A percentile compares a stretch with the other conserved stretches of the same genome.
Evolutionary conservation across 2,797 vertebrate genomes (phyloP).

Genomic region (Girardinus metallicus): DNA sequence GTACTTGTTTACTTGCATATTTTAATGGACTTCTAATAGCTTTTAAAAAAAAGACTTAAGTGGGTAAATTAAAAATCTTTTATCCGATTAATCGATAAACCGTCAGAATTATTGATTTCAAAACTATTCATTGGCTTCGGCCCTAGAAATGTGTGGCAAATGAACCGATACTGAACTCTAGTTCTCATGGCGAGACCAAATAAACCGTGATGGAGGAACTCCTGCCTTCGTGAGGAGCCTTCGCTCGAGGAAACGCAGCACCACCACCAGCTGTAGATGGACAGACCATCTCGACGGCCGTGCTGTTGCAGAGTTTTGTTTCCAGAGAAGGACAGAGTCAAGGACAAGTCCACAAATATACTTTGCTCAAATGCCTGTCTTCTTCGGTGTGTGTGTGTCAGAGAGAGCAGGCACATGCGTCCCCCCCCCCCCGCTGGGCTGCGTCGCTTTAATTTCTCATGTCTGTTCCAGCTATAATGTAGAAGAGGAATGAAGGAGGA

Average conservation of each 20-base stretch:
- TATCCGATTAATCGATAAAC: no score
- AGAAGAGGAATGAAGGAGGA: neutral
- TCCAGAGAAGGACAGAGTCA: conserved; percentile 66
- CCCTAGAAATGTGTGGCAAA: neutral
- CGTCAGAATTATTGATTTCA: no score
- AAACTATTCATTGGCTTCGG: no score
- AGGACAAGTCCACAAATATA: conserved; percentile 50
- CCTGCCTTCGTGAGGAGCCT: conserved; percentile 15
- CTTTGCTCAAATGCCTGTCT: conserved; percentile 18
- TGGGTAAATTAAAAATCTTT: no score
- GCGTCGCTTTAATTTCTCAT: conserved; percentile 37
- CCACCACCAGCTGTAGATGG: conserved; percentile 39
- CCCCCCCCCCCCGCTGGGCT: no score
- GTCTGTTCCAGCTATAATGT: conserved; percentile 19
- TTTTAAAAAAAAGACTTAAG: no score
- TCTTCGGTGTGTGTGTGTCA: neutral
- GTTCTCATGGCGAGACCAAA: conserved; percentile 7
- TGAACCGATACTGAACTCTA: neutral
- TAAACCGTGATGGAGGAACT: conserved; percentile 16
- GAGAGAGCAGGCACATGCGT: neutral
- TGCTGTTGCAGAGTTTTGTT: conserved; percentile 34
- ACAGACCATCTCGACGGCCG: conserved; percentile 17
- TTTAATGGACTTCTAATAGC: no score
- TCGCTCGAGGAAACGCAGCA: conserved; percentile 12
- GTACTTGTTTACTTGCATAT: no score